Percentiles rank a stretch among this genome's conserved stretches.
Conservation (phyloP, 2,797 vertebrate species). For the Gallinago nigripennis region DNA sequence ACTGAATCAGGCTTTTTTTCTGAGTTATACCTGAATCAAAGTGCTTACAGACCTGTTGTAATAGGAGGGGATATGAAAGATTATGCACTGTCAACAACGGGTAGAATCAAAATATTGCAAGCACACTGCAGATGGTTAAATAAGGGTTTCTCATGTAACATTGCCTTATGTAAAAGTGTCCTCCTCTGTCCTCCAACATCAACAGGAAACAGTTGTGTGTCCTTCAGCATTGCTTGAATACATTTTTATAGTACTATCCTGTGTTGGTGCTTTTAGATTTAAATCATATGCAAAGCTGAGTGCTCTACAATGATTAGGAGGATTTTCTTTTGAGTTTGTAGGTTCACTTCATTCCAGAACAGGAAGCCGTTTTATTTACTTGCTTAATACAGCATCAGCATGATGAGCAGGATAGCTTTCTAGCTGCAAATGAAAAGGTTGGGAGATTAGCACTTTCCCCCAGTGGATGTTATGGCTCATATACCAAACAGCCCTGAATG, state of each 20-base stretch:
- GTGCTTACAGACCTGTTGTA: neutral
- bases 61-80: neutral
- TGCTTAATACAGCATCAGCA: neutral
- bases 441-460: neutral
- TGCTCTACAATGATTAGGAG: neutral
- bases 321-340: neutral
- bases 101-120: neutral
- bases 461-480: slow-evolving; percentile 1
- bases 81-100: neutral
- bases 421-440: slow-evolving; percentile 23
- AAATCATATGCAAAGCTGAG: neutral
- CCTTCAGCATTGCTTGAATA: neutral
- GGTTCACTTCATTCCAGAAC: slow-evolving; percentile 5
- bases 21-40: neutral
- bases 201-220: neutral
- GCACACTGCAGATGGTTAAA: neutral
- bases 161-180: neutral
- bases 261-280: slow-evolving; percentile 7
- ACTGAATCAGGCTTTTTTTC: neutral
- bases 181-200: neutral
- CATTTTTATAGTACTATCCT: neutral
- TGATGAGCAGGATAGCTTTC: neutral
- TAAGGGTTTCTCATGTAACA: neutral
- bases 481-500: slow-evolving; percentile 8
- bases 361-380: slow-evolving; percentile 3